Base-by-base conservation (phyloP, 2,888 invertebrate genomes). In the Eupithecia centaureata region DNA sequence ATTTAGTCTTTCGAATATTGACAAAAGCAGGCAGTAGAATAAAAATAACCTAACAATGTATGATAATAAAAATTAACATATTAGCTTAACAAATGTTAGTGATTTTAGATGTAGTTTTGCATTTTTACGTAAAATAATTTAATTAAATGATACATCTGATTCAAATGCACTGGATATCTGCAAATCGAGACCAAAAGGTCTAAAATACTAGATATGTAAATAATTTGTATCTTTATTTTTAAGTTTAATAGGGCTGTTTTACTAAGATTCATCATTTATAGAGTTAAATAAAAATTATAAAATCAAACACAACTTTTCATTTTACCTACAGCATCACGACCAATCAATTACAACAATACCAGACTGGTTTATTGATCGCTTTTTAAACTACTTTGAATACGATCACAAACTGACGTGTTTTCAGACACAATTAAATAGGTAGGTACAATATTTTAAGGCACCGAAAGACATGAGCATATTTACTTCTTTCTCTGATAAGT, bases 401-500 rank as follows among this genome's bases (percentile, higher is more conserved):
- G n/a, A n/a, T n/a, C n/a, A n/a, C n/a, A n/a, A n/a, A n/a, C n/a
- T n/a, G n/a, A n/a, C n/a, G n/a, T n/a, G n/a, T n/a, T n/a, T n/a
- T n/a, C n/a, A n/a, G 38, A 38, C n/a, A 3, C 30, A 30, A 30
- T 30, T 5, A 5, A 30, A 30, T 30, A 30, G 5, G 30, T 33
- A 52, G 2, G 25, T 62, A 62, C 38, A 35, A n/a, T n/a, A n/a
- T n/a, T n/a, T n/a, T n/a, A n/a, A n/a, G n/a, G n/a, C n/a, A n/a
- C n/a, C n/a, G 15, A 10, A 10, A 1, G 18, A 61, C 32, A 33
- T 22, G 22, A 18, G 12, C 25, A 18, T 54, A 27, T 42, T 70
- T 64, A 81, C 59, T 74, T 78, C 64, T 76, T 77, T 65, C 89
- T 81, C 15, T 83, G 94, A 82, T 97, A 97, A 61, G 96, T 95